Evolutionary conservation across 2,888 invertebrate species (phyloP), one percentile per base, ranked within the genome.

Genomic region (Perithous albicinctus): DNA sequence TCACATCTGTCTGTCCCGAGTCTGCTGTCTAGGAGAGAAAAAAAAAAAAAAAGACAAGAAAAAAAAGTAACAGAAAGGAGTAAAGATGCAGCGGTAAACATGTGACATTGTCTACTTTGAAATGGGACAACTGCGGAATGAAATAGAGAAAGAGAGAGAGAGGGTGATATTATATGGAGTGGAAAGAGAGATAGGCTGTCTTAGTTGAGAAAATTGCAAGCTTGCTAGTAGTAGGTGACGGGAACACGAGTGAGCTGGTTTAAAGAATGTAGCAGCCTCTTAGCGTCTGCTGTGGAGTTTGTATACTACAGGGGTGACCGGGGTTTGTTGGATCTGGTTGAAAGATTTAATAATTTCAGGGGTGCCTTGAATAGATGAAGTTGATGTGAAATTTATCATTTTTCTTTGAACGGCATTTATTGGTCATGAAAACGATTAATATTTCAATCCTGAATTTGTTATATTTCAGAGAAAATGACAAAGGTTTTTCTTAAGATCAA

Each of bases 171-270:
- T n/a, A 56, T 15, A 59, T 20, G 32, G 38, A 29, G 0, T 26
- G 10, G 46, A 5, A 29, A 61, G 32, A 29, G 23, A n/a, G 35
- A 56, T 66, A 29, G 35, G 18, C 51, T 70, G 64, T 43, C 75
- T 72, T 82, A 81, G 73, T 81, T 64, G 78, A 75, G 82, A 82
- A 72, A 82, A 82, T 82, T 78, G 78, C 78, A 82, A 82, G 82
- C 78, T 75, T 54, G 82, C 74, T 66, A 10, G 26, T 43, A 6
- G 43, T 32, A 26, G 20, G 70, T 56, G 56, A 59, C 15, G 70
- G 18, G 29, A 43, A 59, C 59, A 18, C 43, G 43, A 72, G 43
- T 66, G 59, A 82, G 70, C 74, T 78, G 56, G 15, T 77, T 38
- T 63, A 82, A 82, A 78, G 70, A 78, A 63, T 61, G 70, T 43